Percentiles rank a stretch among this genome's conserved stretches.
phyloP scores from a whole-genome alignment of 2,113 vertebrate genomes.

The Sclerurus mexicanus region DNA sequence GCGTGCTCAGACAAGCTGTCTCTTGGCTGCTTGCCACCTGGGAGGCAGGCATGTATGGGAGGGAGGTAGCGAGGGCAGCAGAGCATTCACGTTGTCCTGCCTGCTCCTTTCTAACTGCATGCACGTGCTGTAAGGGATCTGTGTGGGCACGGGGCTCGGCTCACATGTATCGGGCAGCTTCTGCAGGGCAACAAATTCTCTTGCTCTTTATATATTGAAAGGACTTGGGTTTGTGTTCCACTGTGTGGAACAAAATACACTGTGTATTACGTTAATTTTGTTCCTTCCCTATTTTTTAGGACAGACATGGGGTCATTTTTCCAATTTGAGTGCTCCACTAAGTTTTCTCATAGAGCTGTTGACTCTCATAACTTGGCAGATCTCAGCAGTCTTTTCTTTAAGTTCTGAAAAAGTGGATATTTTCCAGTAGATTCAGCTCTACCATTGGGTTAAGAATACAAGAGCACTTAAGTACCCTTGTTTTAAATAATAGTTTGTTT shows the following conservation, averaged over 20 bases:
- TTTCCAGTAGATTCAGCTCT: neutral
- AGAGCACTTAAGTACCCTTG: neutral
- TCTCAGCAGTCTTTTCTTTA: neutral
- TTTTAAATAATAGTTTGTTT: slow-evolving; percentile 14
- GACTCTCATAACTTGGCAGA: neutral
- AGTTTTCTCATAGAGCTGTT: neutral
- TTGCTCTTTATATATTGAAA: neutral
- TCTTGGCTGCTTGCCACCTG: neutral
- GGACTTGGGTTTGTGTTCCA: neutral
- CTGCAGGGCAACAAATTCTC: neutral
- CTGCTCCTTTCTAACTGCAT: neutral
- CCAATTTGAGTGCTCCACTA: neutral
- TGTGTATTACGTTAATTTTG: neutral
- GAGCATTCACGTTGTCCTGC: rapidly evolving
- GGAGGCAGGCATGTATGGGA: neutral
- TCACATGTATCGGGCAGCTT: neutral
- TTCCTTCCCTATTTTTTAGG: neutral
- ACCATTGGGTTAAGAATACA: neutral
- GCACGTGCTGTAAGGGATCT: neutral
- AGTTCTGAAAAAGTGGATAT: neutral
- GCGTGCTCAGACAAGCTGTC: slow-evolving; percentile 21
- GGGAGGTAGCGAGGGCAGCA: neutral
- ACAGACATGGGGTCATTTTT: neutral
- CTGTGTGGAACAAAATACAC: neutral
- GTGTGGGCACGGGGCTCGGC: neutral